A percentile compares a stretch with the other conserved stretches of the same genome.
Conservation (phyloP, 2,797 vertebrate genomes). For the Liasis olivaceus region DNA sequence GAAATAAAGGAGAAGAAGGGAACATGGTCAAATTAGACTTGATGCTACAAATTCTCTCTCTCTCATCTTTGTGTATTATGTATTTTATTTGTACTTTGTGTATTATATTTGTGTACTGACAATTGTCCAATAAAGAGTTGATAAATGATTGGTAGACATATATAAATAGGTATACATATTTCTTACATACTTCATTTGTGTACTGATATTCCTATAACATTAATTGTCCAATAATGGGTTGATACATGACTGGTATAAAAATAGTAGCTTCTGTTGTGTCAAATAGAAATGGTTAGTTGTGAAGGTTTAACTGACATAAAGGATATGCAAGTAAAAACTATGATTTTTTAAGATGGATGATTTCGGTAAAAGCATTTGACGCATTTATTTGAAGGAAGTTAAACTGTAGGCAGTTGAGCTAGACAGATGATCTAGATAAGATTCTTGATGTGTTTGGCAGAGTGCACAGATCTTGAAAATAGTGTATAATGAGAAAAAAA, state of each 20-base stretch:
- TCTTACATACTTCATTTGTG: background rate
- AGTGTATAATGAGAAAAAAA: background rate
- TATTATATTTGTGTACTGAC: no score
- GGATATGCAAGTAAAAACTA: background rate
- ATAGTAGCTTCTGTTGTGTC: background rate
- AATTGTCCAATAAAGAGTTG: no score
- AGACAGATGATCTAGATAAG: conserved; percentile 20
- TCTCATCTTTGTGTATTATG: no score
- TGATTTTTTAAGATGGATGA: background rate
- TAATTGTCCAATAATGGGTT: background rate
- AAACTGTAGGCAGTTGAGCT: background rate
- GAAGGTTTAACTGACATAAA: background rate
- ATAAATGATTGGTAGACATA: no score
- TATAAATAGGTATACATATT: no score
- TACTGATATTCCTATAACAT: background rate
- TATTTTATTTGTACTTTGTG: no score
- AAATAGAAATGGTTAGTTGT: background rate
- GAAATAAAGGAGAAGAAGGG: background rate
- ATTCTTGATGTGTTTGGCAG: background rate
- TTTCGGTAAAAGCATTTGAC: background rate
- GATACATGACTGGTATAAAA: background rate
- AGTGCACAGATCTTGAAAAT: background rate
- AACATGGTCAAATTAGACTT: background rate
- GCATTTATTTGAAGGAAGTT: background rate
- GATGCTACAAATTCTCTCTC: background rate